Conservation (phyloP, 2,797 vertebrate genomes). For the Xiphophorus birchmanni region DNA sequence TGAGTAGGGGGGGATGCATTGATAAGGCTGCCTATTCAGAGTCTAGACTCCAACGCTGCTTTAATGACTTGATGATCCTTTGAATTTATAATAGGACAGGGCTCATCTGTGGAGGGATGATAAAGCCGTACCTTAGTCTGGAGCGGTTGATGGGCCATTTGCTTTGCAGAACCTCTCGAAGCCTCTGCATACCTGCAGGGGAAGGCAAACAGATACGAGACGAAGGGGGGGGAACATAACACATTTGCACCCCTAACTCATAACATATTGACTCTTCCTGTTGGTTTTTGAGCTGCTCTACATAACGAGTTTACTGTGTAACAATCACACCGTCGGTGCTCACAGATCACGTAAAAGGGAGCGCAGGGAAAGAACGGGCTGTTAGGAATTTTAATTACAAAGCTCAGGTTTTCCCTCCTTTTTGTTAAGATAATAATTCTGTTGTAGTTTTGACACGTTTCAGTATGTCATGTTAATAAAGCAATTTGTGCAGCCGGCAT, state of each 20-base stretch:
- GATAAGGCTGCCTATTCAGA: conserved; percentile 60
- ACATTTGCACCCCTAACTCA: background rate
- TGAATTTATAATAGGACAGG: conserved; percentile 67
- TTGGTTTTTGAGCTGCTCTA: conserved; percentile 10
- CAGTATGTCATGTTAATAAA: background rate
- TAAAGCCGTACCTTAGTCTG: conserved; percentile 53
- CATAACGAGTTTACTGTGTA: background rate
- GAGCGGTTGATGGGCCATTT: conserved; percentile 57
- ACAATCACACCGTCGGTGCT: background rate
- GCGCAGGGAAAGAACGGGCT: background rate
- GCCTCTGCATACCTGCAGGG: conserved; percentile 34
- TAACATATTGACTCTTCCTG: background rate
- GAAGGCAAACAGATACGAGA: conserved; percentile 18
- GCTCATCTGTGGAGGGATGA: conserved; percentile 59
- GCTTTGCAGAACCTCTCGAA: conserved; percentile 38
- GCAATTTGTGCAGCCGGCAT: background rate
- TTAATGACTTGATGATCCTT: conserved; percentile 73
- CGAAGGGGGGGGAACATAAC: background rate
- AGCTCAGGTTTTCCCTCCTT: background rate
- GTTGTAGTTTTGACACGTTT: background rate
- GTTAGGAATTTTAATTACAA: conserved; percentile 9
- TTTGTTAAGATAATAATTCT: background rate
- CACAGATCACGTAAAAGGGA: conserved; percentile 2
- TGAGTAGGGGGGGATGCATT: conserved; percentile 35
- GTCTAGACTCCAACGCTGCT: conserved; percentile 63